phyloP scores from a whole-genome alignment of 2,797 vertebrate species.

The Fistularia commersonii region DNA sequence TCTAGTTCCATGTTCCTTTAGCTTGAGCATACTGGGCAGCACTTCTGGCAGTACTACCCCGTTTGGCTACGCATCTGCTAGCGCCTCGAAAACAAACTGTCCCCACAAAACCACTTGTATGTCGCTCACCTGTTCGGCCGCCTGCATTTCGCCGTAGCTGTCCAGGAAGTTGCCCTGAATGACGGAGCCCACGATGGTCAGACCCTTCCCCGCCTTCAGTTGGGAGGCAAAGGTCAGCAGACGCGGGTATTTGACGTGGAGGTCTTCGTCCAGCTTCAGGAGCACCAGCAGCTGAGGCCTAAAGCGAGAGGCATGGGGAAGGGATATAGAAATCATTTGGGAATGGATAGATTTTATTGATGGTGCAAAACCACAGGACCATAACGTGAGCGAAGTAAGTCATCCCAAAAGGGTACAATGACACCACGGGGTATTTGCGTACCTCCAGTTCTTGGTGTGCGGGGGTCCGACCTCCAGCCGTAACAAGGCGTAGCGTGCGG shows the following conservation, averaged over 20 bases:
- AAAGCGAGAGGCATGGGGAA: not conserved
- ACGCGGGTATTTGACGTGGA: constrained; percentile 94
- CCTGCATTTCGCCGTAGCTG: constrained; percentile 92
- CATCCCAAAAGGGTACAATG: too few relatives aligned
- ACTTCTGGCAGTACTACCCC: too few relatives aligned
- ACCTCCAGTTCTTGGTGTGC: constrained; percentile 99
- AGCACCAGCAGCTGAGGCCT: constrained; percentile 95
- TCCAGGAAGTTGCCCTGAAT: constrained; percentile 96
- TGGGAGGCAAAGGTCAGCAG: constrained; percentile 96
- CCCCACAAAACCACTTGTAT: not conserved
- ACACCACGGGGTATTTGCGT: constrained; percentile 11
- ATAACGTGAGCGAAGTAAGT: too few relatives aligned
- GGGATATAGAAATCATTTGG: not conserved
- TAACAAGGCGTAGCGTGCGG: constrained; percentile 88
- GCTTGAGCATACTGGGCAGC: too few relatives aligned
- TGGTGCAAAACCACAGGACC: too few relatives aligned
- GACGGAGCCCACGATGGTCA: constrained; percentile 94
- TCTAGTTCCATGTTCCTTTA: too few relatives aligned
- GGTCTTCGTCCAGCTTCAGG: constrained; percentile 93
- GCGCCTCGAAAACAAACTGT: not conserved
- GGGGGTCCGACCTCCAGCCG: constrained; percentile 93
- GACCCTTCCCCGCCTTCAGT: constrained; percentile 94
- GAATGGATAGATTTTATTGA: too few relatives aligned
- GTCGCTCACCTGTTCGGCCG: constrained; percentile 88
- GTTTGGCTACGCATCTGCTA: not conserved